Percentiles rank a stretch among this genome's conserved stretches.
Evolutionary conservation across 2,888 invertebrate genomes (phyloP).

Genomic region (Hecatera dysodea): DNA sequence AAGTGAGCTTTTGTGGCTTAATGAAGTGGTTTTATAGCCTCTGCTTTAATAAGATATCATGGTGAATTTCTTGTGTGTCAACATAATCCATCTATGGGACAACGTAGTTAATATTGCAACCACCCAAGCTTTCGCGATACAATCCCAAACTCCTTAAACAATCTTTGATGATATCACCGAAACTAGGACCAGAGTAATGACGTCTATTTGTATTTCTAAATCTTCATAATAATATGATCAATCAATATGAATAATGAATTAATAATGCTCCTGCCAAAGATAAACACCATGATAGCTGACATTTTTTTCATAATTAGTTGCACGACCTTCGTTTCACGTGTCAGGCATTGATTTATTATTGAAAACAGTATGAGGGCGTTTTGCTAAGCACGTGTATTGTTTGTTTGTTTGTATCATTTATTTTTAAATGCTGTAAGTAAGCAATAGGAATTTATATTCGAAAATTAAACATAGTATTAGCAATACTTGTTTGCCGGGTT

Average conservation of each 20-base stretch:
- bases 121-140: neutral
- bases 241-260: neutral
- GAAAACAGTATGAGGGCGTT: neutral
- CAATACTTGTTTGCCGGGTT: neutral
- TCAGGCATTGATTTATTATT: slow-evolving; percentile 18
- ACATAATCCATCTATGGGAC: neutral
- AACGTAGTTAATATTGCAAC: neutral
- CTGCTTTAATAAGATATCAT: slow-evolving; percentile 10
- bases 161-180: neutral
- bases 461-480: neutral
- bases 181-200: neutral
- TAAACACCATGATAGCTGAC: slow-evolving; percentile 9
- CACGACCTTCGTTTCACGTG: slow-evolving; percentile 19
- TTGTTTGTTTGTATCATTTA: too few relatives aligned
- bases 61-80: slow-evolving; percentile 7
- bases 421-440: neutral
- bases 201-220: neutral
- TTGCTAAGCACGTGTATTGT: neutral
- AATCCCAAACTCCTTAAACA: neutral
- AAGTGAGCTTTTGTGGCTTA: slow-evolving; percentile 28
- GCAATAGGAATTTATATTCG: neutral
- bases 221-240: neutral
- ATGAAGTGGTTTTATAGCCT: slow-evolving; percentile 26
- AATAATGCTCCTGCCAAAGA: slow-evolving; percentile 14
- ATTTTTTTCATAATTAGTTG: slow-evolving; percentile 21